phyloP scores from a whole-genome alignment of 2,113 vertebrate species.

The human (Homo sapiens) region GRCh38 chr7:82355501-82356000 shows the following conservation, averaged over 20 bases:
- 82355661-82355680: neutral
- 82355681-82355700: neutral
- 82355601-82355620: rapidly evolving
- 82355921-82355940: neutral
- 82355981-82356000: neutral
- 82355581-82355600: neutral
- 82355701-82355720: neutral
- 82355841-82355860: neutral
- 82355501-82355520: too few relatives aligned
- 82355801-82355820: neutral
- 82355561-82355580: neutral
- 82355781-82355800: neutral
- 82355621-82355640: neutral
- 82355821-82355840: neutral
- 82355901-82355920: neutral
- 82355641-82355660: neutral
- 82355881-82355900: neutral
- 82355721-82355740: neutral
- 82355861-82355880: neutral
- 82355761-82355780: neutral
- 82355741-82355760: neutral
- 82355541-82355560: neutral
- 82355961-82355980: neutral
- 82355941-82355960: neutral
- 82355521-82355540: neutral